A percentile compares a stretch with the other conserved stretches of the same genome.
These are phyloP conservation scores for Ornithoptera alexandrae DNA, from an alignment of 2,888 invertebrate genomes.

Conservation along the genomic window DNA sequence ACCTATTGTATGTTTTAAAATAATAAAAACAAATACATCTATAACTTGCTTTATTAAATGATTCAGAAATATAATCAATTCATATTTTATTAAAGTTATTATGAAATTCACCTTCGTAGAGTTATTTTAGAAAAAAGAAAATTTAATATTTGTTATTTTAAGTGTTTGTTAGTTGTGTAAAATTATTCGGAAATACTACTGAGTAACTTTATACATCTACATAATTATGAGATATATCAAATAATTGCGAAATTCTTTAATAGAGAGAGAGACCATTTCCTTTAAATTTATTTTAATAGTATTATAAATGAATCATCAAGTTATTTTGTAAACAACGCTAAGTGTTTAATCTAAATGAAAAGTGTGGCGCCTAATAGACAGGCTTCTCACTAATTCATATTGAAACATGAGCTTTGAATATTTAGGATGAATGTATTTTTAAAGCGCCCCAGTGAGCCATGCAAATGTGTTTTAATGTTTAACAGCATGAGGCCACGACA, in stretches of 20 bases:
- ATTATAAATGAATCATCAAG: constrained; percentile 40
- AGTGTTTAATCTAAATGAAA: constrained; percentile 62
- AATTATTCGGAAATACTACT: too few relatives aligned
- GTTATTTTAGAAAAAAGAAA: too few relatives aligned
- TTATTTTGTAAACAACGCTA: constrained; percentile 55
- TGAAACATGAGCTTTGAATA: constrained; percentile 59
- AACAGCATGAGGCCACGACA: constrained; percentile 59
- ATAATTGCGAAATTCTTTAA: not conserved
- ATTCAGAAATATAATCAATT: too few relatives aligned
- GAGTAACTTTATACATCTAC: too few relatives aligned
- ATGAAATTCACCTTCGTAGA: too few relatives aligned
- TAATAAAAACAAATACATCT: too few relatives aligned
- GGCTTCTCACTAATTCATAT: constrained; percentile 54
- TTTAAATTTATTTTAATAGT: not conserved
- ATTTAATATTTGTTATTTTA: too few relatives aligned
- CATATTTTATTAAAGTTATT: too few relatives aligned
- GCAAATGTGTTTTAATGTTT: constrained; percentile 61
- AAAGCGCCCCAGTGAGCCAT: constrained; percentile 52
- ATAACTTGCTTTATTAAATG: not conserved
- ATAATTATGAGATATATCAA: not conserved
- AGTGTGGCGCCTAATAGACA: constrained; percentile 68
- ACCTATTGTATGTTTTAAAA: too few relatives aligned
- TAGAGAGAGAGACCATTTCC: not conserved
- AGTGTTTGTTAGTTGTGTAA: too few relatives aligned
- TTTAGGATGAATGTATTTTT: constrained; percentile 48